These are phyloP conservation scores for Centrocercus urophasianus DNA, from an alignment of 2,113 vertebrate species.

Conservation along the genomic window DNA sequence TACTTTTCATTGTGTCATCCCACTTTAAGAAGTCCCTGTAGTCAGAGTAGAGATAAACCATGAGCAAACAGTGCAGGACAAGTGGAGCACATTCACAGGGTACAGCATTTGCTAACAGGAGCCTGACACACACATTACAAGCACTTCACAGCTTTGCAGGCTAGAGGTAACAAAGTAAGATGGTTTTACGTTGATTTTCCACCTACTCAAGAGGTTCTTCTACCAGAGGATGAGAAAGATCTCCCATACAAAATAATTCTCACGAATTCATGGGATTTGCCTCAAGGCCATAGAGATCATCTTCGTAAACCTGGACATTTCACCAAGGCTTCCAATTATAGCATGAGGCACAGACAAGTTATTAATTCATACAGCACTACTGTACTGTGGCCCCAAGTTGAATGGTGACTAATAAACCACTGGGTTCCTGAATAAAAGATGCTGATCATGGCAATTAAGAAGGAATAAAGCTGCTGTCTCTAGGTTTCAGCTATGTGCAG, in stretches of 20 bases:
- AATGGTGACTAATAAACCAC: background rate
- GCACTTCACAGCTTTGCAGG: background rate
- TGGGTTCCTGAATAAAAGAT: background rate
- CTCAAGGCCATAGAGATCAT: background rate
- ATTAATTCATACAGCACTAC: background rate
- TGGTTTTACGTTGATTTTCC: background rate
- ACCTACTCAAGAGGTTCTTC: background rate
- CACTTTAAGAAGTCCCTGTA: background rate
- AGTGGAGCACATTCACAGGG: background rate
- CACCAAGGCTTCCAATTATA: background rate
- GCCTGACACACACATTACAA: background rate
- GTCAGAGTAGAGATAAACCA: background rate
- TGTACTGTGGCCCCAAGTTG: fast-evolving
- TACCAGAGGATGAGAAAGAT: background rate
- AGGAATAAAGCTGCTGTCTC: background rate
- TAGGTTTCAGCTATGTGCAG: background rate
- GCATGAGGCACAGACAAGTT: background rate
- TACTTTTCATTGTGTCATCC: background rate
- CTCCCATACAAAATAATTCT: background rate
- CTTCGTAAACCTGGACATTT: background rate
- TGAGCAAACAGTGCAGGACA: fast-evolving
- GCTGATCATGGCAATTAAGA: background rate
- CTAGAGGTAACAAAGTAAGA: background rate
- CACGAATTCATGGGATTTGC: background rate
- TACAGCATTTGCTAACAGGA: background rate